phyloP scores from a whole-genome alignment of 2,888 invertebrate genomes.

The Catocala fraxini region DNA sequence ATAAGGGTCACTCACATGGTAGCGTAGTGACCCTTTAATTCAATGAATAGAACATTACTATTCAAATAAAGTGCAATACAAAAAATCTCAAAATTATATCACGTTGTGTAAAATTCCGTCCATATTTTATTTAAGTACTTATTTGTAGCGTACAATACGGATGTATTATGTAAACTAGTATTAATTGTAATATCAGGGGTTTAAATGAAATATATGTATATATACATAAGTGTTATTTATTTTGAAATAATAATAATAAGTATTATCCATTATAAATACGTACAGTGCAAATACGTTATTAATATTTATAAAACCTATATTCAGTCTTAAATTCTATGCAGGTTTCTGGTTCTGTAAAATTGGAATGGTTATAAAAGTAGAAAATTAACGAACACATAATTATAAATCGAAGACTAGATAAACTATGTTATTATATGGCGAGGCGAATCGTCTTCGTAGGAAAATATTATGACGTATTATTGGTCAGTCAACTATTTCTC shows the following conservation, averaged over 20 bases:
- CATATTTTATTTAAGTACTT: slow-evolving; percentile 18
- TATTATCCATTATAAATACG: slow-evolving; percentile 40
- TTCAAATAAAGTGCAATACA: slow-evolving; percentile 13
- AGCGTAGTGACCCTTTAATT: slow-evolving; percentile 73
- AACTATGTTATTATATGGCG: slow-evolving; percentile 36
- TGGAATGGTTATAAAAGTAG: slow-evolving; percentile 59
- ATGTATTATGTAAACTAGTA: slow-evolving; percentile 14
- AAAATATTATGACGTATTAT: slow-evolving; percentile 20
- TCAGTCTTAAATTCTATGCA: slow-evolving; percentile 70
- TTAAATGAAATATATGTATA: slow-evolving; percentile 34
- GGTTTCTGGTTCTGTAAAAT: slow-evolving; percentile 29
- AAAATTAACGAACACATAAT: slow-evolving; percentile 47
- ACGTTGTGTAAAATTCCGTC: slow-evolving; percentile 26
- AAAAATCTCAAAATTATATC: slow-evolving; percentile 23
- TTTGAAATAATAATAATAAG: slow-evolving; percentile 30
- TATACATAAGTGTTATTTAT: slow-evolving; percentile 37
- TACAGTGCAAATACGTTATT: slow-evolving; percentile 36
- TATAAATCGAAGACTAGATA: slow-evolving; percentile 45
- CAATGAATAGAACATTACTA: slow-evolving; percentile 13
- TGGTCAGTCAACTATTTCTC: slow-evolving; percentile 46
- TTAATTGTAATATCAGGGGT: slow-evolving; percentile 20
- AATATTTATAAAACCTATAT: slow-evolving; percentile 62
- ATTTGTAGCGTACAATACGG: slow-evolving; percentile 11
- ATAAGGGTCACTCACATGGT: slow-evolving; percentile 53
- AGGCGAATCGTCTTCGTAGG: slow-evolving; percentile 26